Conservation (phyloP, 2,797 vertebrate species). For the Melanotaenia boesemani region DNA sequence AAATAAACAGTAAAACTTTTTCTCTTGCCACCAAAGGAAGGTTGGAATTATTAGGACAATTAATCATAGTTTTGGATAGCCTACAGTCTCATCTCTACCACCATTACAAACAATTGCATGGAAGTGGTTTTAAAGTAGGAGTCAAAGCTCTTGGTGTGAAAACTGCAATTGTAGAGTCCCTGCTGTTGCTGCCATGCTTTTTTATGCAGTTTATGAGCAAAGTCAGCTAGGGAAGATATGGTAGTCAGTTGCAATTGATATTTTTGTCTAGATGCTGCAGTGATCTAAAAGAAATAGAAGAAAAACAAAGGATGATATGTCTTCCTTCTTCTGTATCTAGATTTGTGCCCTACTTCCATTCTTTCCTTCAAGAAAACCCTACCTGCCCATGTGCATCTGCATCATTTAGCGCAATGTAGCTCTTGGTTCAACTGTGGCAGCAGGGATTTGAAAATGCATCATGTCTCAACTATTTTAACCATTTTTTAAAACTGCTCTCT, state of each 20-base stretch:
- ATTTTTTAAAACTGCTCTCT: neutral
- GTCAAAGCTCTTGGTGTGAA: neutral
- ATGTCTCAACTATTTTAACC: neutral
- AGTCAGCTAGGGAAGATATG: constrained; percentile 4
- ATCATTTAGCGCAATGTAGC: constrained; percentile 46
- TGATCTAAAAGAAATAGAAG: neutral
- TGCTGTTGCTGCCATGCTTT: constrained; percentile 8
- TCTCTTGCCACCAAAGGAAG: neutral
- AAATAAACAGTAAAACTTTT: constrained; percentile 4
- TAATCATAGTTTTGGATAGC: neutral
- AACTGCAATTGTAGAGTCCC: neutral
- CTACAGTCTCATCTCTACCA: neutral
- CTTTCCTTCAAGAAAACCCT: constrained; percentile 40
- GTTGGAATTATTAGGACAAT: neutral
- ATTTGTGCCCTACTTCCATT: constrained; percentile 42
- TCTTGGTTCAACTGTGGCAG: constrained; percentile 27
- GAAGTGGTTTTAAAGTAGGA: neutral
- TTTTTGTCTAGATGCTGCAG: constrained; percentile 26
- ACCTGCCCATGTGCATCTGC: constrained; percentile 51
- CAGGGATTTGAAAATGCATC: constrained; percentile 7
- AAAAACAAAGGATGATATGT: constrained; percentile 13
- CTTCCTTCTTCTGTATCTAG: constrained; percentile 31
- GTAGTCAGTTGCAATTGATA: constrained; percentile 26
- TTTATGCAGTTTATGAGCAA: neutral
- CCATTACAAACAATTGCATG: neutral